These are phyloP conservation scores for Montipora foliosa DNA, from an alignment of 64 coral and sea anemone species.

Conservation along the genomic window DNA sequence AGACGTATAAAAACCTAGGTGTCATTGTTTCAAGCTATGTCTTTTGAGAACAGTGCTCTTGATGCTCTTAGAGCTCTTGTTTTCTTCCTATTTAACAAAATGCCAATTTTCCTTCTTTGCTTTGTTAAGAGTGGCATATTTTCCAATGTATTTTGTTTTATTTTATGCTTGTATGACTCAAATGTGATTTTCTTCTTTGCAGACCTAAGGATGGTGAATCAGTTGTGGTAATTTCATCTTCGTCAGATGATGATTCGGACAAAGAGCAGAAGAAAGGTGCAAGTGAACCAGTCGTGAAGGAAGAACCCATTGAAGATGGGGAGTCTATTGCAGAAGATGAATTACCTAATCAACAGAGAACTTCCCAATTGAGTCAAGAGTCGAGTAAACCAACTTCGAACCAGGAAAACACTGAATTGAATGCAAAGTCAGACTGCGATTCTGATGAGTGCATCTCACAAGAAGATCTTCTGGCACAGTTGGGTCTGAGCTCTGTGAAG, in stretches of 20 bases:
- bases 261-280: constrained; percentile 13
- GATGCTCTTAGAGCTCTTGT: too few relatives aligned
- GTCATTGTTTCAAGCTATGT: too few relatives aligned
- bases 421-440: constrained; percentile 43
- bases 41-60: too few relatives aligned
- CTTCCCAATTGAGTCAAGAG: neutral
- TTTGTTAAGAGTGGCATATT: too few relatives aligned
- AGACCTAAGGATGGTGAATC: constrained; percentile 17
- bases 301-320: neutral
- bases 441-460: constrained; percentile 97
- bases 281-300: constrained; percentile 9
- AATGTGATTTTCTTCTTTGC: neutral
- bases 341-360: neutral
- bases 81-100: too few relatives aligned
- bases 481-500: constrained; percentile 92
- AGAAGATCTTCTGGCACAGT: constrained; percentile 93
- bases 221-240: constrained; percentile 42
- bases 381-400: neutral
- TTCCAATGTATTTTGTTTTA: too few relatives aligned
- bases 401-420: neutral
- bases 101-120: too few relatives aligned
- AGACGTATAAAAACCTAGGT: too few relatives aligned
- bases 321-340: neutral
- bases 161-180: too few relatives aligned
- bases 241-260: constrained; percentile 42